Evolutionary conservation across 2,888 invertebrate species (phyloP).

Genomic region (Junonia oenone): DNA sequence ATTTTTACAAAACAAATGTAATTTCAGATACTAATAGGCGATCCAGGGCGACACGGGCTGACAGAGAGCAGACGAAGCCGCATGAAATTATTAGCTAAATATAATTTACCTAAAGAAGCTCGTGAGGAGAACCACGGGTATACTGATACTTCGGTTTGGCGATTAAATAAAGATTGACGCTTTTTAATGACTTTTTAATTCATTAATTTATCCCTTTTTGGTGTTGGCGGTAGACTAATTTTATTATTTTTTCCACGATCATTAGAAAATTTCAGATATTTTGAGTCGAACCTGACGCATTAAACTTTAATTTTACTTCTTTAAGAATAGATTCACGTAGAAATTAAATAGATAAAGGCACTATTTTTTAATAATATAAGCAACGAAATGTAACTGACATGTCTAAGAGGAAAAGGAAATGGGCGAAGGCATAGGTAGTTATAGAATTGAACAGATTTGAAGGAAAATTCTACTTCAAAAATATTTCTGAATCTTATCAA

Average conservation of each 20-base stretch:
- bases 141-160: conserved; percentile 71
- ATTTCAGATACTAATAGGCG: conserved; percentile 73
- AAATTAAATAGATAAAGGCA: too few species aligned
- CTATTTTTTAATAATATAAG: too few species aligned
- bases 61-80: conserved; percentile 49
- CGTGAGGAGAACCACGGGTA: conserved; percentile 78
- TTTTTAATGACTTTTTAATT: not conserved
- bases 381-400: too few species aligned
- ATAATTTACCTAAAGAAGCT: conserved; percentile 59
- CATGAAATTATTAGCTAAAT: conserved; percentile 58
- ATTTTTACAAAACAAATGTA: not conserved
- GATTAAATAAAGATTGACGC: conserved; percentile 30
- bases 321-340: too few species aligned
- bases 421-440: not conserved
- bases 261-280: too few species aligned
- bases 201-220: too few species aligned
- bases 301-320: too few species aligned
- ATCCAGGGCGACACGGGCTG: conserved; percentile 81
- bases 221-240: too few species aligned
- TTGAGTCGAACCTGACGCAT: too few species aligned
- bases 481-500: not conserved
- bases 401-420: too few species aligned
- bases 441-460: not conserved
- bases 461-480: not conserved
- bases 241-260: too few species aligned